Conservation (phyloP, 1,140 invertebrate genomes). For the Radopholus similis region DNA sequence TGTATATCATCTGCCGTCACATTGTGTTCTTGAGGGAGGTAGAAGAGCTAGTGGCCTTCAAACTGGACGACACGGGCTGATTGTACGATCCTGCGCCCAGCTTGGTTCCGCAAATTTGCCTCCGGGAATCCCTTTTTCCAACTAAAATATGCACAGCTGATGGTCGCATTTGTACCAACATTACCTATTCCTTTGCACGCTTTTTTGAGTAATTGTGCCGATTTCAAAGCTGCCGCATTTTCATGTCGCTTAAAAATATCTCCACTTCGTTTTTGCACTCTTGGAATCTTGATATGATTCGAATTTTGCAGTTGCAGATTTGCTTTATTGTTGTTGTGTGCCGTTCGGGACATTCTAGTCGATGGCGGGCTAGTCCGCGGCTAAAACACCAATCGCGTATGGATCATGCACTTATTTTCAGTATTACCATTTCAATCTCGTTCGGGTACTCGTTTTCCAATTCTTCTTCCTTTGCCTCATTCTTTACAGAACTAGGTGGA, state of each 20-base stretch:
- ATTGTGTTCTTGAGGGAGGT: conserved; percentile 15
- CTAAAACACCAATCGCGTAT: too few species aligned
- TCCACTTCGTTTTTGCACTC: neutral
- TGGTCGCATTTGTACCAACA: neutral
- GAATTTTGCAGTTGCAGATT: conserved; percentile 1
- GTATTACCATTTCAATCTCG: too few species aligned
- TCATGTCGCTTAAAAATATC: conserved; percentile 8
- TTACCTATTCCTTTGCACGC: conserved; percentile 20
- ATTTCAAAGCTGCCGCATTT: conserved; percentile 15
- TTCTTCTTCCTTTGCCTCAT: neutral
- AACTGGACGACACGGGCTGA: conserved; percentile 12
- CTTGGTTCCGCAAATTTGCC: too few species aligned
- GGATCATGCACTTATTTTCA: too few species aligned
- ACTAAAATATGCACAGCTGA: neutral
- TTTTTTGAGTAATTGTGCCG: conserved; percentile 12
- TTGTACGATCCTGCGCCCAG: too few species aligned
- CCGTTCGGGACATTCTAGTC: too few species aligned
- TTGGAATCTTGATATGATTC: too few species aligned
- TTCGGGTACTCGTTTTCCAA: too few species aligned
- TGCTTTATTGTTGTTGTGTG: too few species aligned
- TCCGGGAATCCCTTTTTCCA: neutral
- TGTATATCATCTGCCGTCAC: too few species aligned
- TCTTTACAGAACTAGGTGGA: too few species aligned
- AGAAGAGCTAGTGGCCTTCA: neutral
- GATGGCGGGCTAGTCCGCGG: too few species aligned